A percentile compares a stretch with the other conserved stretches of the same genome.
Evolutionary conservation across 1,140 invertebrate species (phyloP).

Genomic region (Polyergus mexicanus): DNA sequence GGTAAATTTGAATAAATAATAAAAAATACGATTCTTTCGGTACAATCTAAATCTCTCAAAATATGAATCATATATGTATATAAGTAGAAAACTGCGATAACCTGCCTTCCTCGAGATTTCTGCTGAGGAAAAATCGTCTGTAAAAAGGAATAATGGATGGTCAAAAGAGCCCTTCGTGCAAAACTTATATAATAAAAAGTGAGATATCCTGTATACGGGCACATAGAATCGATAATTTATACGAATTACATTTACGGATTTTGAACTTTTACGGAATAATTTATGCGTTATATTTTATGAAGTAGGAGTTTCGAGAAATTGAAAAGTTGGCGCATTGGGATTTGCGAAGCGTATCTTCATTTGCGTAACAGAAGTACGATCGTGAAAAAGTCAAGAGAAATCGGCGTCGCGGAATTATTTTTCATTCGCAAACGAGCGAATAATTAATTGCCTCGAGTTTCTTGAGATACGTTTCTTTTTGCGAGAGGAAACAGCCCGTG

Average conservation of each 20-base stretch:
- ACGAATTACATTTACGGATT: background rate
- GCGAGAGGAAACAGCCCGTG: background rate
- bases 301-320: slow-evolving; percentile 30
- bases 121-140: background rate
- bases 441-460: slow-evolving; percentile 62
- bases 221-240: slow-evolving; percentile 26
- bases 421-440: slow-evolving; percentile 52
- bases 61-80: background rate
- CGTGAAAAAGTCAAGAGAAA: slow-evolving; percentile 47
- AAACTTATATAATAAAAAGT: background rate
- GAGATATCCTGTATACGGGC: background rate
- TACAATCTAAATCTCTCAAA: background rate
- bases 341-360: slow-evolving; percentile 11
- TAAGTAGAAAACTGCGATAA: background rate
- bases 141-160: background rate
- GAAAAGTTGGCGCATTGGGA: slow-evolving; percentile 13
- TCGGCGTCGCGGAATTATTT: slow-evolving; percentile 48
- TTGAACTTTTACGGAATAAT: slow-evolving; percentile 5
- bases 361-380: slow-evolving; percentile 35
- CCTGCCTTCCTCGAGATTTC: background rate
- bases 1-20: background rate
- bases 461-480: slow-evolving; percentile 39
- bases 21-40: background rate
- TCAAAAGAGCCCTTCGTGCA: background rate
- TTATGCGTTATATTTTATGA: background rate